A percentile compares a stretch with the other conserved stretches of the same genome.
Conservation (phyloP, 2,797 vertebrate species). For the Onychomys leucogaster region DNA sequence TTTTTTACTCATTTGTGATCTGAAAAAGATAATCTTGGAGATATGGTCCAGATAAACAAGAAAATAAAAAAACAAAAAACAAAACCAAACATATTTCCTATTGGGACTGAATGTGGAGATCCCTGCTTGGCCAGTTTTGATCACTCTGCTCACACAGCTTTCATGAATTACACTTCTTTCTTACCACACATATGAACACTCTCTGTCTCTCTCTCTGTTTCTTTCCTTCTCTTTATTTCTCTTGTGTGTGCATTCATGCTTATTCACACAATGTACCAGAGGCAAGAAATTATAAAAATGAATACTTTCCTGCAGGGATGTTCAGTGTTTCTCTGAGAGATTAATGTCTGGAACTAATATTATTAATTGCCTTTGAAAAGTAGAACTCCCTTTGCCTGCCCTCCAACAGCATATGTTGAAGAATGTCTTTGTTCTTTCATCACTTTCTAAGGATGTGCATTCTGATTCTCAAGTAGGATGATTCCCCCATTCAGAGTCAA, state of each 20-base stretch:
- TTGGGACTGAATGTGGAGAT: background rate
- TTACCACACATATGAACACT: background rate
- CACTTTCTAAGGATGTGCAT: background rate
- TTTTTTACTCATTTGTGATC: constrained; percentile 13
- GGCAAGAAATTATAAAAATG: background rate
- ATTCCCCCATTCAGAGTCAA: background rate
- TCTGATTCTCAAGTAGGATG: background rate
- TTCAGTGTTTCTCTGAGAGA: background rate
- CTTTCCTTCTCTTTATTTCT: too few relatives aligned
- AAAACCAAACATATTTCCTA: background rate
- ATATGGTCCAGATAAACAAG: background rate
- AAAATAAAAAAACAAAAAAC: background rate
- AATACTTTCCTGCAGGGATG: background rate
- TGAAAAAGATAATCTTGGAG: constrained; percentile 12
- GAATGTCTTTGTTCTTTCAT: background rate
- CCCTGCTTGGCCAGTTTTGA: background rate
- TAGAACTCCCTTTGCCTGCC: background rate
- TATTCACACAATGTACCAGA: background rate
- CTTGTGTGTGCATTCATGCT: background rate
- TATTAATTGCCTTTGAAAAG: background rate
- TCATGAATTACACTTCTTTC: background rate
- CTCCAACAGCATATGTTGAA: background rate
- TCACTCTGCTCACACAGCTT: background rate
- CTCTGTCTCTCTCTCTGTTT: too few relatives aligned
- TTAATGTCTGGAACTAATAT: constrained; percentile 2